Base-by-base conservation (phyloP, 2,797 vertebrate species). In the Takifugu rubripes region DNA sequence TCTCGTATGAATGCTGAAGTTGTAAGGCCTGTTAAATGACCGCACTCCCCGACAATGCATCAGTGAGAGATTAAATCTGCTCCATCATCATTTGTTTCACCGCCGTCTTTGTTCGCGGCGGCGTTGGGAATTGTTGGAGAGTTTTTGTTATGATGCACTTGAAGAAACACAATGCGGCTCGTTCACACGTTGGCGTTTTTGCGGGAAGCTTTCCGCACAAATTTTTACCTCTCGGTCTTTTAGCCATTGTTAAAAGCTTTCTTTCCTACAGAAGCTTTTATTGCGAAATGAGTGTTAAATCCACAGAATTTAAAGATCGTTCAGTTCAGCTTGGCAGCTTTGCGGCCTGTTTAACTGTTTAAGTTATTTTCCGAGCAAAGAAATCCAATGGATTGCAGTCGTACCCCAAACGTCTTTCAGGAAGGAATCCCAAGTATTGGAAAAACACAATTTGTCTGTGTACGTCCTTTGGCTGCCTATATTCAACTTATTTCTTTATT, bases 1-100 rank as follows among this genome's bases (percentile, higher is more conserved):
- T 83, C 69, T 72, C 44, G 51, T 29, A 21, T 56, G 64, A 81
- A 68, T 55, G 59, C 51, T 67, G 46, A 54, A 64, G 63, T 44
- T 51, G 53, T 68, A 59, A 64, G 61, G 61, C 55, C 36, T 17
- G 47, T 49, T 66, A 64, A 76, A 77, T 69, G 76, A 74, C 61
- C 52, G 25, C 45, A 51, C 59, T 76, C 21, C 29, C n/a, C 26
- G 54, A 56, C 54, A 31, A 27, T 49, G 49, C 16, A 33, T 52
- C 5, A 8, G 15, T 16, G 24, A 29, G 44, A 64, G 49, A 54
- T 61, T 59, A 69, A 49, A 58, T 66, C 26, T 67, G 49, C 33
- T 33, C 46, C 50, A 48, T 43, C 36, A 46, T 66, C 56, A 51
- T 74, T 75, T 68, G 25, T 68, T 73, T 63, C 51, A 40, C 54